Percentiles rank a stretch among this genome's conserved stretches.
phyloP scores from a whole-genome alignment of 1,140 invertebrate genomes.

The Dryas iulia region DNA sequence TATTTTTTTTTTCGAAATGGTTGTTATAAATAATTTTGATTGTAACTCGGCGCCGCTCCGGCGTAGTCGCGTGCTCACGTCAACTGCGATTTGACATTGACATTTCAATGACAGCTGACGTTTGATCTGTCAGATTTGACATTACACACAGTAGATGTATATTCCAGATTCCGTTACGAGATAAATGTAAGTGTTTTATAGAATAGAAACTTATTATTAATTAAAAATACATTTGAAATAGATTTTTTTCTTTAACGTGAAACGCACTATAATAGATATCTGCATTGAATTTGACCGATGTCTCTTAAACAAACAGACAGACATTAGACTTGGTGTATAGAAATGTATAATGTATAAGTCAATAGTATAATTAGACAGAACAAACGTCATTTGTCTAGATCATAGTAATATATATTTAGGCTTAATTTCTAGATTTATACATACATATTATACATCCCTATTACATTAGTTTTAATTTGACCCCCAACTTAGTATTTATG shows the following conservation, averaged over 20 bases:
- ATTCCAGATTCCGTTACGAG: not conserved
- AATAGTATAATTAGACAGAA: not conserved
- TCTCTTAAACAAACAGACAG: too few relatives aligned
- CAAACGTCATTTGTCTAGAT: not conserved
- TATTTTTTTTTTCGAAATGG: slow-evolving; percentile 4
- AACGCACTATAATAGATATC: not conserved
- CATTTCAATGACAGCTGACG: not conserved
- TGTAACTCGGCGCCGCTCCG: slow-evolving; percentile 6
- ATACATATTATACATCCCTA: not conserved
- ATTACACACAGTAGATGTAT: not conserved
- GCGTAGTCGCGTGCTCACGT: slow-evolving; percentile 10
- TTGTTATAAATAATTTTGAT: slow-evolving; percentile 11
- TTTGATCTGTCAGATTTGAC: not conserved
- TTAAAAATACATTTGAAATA: not conserved
- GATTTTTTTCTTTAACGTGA: not conserved
- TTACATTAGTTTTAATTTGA: not conserved
- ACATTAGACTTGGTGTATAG: not conserved
- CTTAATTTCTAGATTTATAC: not conserved
- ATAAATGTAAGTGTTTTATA: slow-evolving; percentile 2
- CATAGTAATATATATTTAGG: not conserved
- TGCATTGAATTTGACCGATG: not conserved
- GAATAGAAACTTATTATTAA: not conserved
- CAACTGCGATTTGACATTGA: slow-evolving; percentile 21
- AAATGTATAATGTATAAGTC: not conserved
- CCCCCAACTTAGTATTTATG: not conserved